Evolutionary conservation across 2,113 vertebrate species (phyloP).

Genomic region (Varanus komodoensis): DNA sequence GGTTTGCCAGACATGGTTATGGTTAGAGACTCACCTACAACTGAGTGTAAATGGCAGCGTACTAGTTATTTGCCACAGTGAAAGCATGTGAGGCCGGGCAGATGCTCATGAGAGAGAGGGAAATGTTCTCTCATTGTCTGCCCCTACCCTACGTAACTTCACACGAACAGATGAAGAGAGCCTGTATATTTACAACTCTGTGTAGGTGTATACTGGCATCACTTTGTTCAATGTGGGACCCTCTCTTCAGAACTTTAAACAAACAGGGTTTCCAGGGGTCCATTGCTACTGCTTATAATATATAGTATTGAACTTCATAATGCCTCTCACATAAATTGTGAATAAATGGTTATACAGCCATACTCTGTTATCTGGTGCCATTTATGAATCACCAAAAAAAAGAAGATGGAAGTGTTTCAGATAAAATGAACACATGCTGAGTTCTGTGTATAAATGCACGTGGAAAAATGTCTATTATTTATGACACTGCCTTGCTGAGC

Average conservation of each 20-base stretch:
- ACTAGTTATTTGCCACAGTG: not conserved
- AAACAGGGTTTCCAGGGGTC: not conserved
- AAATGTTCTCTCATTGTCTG: not conserved
- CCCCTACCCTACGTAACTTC: not conserved
- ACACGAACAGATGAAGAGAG: not conserved
- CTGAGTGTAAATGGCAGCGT: not conserved
- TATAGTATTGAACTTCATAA: not conserved
- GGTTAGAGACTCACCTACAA: not conserved
- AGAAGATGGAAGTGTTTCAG: too few relatives aligned
- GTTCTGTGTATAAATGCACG: too few relatives aligned
- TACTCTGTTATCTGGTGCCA: too few relatives aligned
- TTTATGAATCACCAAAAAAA: too few relatives aligned
- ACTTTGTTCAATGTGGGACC: not conserved
- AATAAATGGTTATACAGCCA: not conserved
- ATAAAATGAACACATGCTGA: too few relatives aligned
- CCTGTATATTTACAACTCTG: not conserved
- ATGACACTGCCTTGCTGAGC: too few relatives aligned
- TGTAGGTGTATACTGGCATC: not conserved
- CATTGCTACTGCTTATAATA: not conserved
- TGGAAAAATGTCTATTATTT: too few relatives aligned
- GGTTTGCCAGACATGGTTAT: too few relatives aligned
- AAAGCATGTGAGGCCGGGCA: not conserved
- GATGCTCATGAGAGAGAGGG: too few relatives aligned
- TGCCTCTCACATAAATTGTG: not conserved
- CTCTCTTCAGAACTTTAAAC: not conserved